Conservation (phyloP, 2,797 vertebrate genomes). For the Leptodactylus fallax region DNA sequence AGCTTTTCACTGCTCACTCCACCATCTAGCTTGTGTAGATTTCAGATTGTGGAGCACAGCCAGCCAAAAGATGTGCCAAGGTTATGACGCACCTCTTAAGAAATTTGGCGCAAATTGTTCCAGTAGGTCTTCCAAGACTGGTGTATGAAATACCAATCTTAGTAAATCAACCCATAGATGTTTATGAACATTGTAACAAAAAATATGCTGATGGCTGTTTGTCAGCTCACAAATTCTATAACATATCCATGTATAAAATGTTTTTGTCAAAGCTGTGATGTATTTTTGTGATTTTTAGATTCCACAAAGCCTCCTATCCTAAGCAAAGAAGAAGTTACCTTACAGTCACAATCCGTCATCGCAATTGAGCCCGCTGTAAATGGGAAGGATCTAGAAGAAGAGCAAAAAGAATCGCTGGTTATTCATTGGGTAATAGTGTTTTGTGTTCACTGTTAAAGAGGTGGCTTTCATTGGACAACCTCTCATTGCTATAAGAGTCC, state of each 20-base stretch:
- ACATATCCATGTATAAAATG: too few species aligned
- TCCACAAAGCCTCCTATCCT: constrained; percentile 61
- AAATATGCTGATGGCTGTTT: background rate
- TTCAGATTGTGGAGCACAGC: too few species aligned
- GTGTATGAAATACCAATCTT: too few species aligned
- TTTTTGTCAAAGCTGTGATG: background rate
- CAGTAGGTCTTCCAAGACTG: too few species aligned
- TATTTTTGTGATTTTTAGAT: constrained; percentile 61
- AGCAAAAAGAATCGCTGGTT: constrained; percentile 68
- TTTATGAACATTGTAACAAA: too few species aligned
- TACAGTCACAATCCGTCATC: constrained; percentile 70
- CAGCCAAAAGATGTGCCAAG: too few species aligned
- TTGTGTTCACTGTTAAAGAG: background rate
- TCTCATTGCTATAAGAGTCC: background rate
- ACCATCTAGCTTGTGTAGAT: too few species aligned
- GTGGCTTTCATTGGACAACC: background rate
- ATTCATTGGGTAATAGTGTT: constrained; percentile 69
- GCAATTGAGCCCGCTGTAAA: constrained; percentile 63
- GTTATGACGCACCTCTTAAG: too few species aligned
- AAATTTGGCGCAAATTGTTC: too few species aligned
- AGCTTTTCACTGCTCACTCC: too few species aligned
- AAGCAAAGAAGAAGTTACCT: constrained; percentile 68
- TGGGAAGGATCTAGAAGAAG: constrained; percentile 66
- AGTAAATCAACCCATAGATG: too few species aligned
- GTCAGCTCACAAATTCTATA: background rate